These are phyloP conservation scores for Xenopus petersii DNA, from an alignment of 2,797 vertebrate species.

Conservation along the genomic window DNA sequence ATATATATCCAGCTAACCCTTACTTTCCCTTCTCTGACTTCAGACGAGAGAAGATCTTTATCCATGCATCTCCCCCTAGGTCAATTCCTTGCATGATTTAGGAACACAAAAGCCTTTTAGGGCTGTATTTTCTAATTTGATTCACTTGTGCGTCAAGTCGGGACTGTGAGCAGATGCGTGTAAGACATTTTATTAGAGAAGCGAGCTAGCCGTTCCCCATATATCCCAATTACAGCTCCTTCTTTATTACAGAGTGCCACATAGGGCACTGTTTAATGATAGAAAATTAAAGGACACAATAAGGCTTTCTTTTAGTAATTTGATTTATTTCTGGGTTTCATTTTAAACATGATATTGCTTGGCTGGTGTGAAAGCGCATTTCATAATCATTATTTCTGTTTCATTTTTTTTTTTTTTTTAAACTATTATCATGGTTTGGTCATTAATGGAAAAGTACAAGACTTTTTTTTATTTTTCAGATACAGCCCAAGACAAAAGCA, in stretches of 20 bases:
- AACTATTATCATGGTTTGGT: too few species aligned
- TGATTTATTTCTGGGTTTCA: too few species aligned
- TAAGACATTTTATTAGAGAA: slow-evolving; percentile 1
- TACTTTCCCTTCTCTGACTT: background rate
- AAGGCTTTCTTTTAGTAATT: background rate
- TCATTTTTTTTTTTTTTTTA: too few species aligned
- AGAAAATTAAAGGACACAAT: background rate
- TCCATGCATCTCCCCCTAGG: background rate
- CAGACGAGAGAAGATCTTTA: background rate
- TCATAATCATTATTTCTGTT: too few species aligned
- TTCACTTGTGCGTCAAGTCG: slow-evolving; percentile 1
- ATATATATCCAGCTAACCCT: background rate
- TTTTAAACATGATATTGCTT: too few species aligned
- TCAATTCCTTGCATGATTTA: background rate
- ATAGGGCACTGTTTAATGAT: background rate
- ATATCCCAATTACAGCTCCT: slow-evolving; percentile 1
- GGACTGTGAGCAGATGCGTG: slow-evolving; percentile 7
- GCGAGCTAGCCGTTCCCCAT: background rate
- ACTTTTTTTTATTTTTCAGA: too few species aligned
- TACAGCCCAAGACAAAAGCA: too few species aligned
- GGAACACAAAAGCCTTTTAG: background rate
- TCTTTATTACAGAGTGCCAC: background rate
- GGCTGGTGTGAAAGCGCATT: too few species aligned
- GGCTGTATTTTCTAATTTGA: background rate
- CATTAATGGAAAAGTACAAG: too few species aligned